Conservation (phyloP, 1,140 invertebrate genomes). For the Ptiloglossa arizonensis region DNA sequence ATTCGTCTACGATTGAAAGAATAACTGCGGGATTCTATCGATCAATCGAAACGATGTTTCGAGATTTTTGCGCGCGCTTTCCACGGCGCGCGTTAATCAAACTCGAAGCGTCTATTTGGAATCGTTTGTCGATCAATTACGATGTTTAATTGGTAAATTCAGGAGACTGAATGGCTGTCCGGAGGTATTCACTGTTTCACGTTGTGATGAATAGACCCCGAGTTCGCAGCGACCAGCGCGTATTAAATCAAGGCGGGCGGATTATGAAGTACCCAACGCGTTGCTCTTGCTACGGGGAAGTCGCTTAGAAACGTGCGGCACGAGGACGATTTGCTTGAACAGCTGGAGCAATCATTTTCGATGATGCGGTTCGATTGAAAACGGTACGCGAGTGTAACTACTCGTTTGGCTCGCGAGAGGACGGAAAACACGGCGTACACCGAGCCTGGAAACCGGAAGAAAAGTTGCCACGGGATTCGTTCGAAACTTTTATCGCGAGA, state of each 20-base stretch:
- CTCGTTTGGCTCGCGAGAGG: background rate
- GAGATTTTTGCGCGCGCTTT: background rate
- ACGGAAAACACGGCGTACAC: background rate
- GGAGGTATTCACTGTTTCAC: no score
- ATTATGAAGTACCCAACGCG: slow-evolving; percentile 1
- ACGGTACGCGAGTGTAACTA: slow-evolving; percentile 46
- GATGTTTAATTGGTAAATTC: no score
- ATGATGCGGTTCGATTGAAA: slow-evolving; percentile 72
- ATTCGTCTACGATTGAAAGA: background rate
- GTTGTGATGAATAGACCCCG: background rate
- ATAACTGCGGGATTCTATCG: background rate
- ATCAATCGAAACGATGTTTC: background rate
- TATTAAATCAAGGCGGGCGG: background rate
- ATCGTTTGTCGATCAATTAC: no score
- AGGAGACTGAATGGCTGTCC: no score
- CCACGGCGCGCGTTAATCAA: no score
- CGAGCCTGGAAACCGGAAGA: background rate
- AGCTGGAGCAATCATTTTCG: slow-evolving; percentile 71
- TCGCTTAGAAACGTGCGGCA: slow-evolving; percentile 48
- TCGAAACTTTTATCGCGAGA: no score
- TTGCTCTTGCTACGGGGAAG: slow-evolving; percentile 14
- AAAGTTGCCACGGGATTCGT: background rate
- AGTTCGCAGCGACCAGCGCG: background rate
- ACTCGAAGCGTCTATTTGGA: no score
- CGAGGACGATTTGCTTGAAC: slow-evolving; percentile 64